Evolutionary conservation across 1,140 invertebrate genomes (phyloP).

Genomic region (Latrodectus geometricus): DNA sequence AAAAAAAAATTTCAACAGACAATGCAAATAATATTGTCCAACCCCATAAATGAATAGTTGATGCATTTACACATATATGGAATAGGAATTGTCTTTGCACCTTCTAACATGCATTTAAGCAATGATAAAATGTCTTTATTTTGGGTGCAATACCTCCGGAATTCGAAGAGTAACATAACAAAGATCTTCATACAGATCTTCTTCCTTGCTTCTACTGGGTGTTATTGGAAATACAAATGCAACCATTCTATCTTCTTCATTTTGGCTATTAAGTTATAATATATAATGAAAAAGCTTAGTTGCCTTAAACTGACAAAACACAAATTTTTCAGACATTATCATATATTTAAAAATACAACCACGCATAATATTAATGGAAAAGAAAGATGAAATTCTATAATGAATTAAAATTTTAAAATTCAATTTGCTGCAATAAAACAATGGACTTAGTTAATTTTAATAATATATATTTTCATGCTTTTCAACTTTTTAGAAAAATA

Average conservation of each 20-base stretch:
- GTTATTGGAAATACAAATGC: conserved; percentile 60
- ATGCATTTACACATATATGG: background rate
- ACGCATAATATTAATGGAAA: no score
- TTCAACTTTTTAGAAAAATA: no score
- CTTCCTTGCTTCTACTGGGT: conserved; percentile 75
- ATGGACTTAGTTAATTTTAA: no score
- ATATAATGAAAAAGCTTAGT: background rate
- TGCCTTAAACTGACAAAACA: background rate
- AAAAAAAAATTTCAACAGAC: no score
- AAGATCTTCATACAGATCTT: conserved; percentile 88
- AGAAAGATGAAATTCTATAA: no score
- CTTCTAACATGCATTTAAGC: conserved; percentile 30
- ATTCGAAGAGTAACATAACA: conserved; percentile 82
- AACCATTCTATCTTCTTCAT: conserved; percentile 63
- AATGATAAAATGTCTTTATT: background rate
- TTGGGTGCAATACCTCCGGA: conserved; percentile 56
- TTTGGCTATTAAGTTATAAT: conserved; percentile 50
- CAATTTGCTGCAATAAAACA: no score
- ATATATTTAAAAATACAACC: no score
- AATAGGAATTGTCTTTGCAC: background rate
- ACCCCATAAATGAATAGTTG: no score
- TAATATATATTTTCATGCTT: no score
- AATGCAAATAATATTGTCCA: no score
- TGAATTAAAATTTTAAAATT: no score
- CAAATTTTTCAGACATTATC: background rate